Evolutionary conservation across 1,140 invertebrate genomes (phyloP), one percentile per base, ranked within the genome.

Genomic region (Bombus consobrinus): DNA sequence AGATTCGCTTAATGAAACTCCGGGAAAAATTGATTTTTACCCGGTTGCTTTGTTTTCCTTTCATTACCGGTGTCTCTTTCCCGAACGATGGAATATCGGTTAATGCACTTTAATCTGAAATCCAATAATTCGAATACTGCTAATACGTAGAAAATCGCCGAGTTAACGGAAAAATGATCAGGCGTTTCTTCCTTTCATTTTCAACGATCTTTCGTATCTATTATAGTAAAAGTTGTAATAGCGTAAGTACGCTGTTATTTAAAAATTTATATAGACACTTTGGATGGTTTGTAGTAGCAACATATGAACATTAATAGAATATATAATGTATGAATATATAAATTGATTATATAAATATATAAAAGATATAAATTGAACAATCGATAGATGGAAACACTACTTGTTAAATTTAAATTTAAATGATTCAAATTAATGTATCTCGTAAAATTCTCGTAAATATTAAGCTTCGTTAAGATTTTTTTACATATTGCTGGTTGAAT

Each of bases 1-100:
- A 85, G 68, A 34, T n/a, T 80, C 32, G 32, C 32, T 85, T 77
- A 78, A 83, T 69, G 43, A 69, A 75, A 71, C 28, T 13, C 34
- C 13, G 32, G 9, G 39, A 34, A 79, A 85, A 80, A 72, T 79
- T 72, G 75, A 72, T 72, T 79, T 72, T 47, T 72, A 2, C 22
- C 6, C 34, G 9, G 53, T 13, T n/a, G 22, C 25, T 64, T 47
- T 47, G 69, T 41, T 47, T 74, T 25, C 32, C 28, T 69, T 76
- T 57, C 39, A 32, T 64, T 25, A 39, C 2, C 13, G 3, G 28
- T 43, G 57, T 34, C 34, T 13, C n/a, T 53, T 37, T 62, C 62
- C n/a, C n/a, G 34, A 28, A 43, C 12, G 28, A 15, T 15, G 57
- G 15, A 59, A 76, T 59, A 86, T 37, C 32, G 53, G 72, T 25